Evolutionary conservation across 1,140 invertebrate genomes (phyloP).

Genomic region (Macrosteles quadrilineatus): DNA sequence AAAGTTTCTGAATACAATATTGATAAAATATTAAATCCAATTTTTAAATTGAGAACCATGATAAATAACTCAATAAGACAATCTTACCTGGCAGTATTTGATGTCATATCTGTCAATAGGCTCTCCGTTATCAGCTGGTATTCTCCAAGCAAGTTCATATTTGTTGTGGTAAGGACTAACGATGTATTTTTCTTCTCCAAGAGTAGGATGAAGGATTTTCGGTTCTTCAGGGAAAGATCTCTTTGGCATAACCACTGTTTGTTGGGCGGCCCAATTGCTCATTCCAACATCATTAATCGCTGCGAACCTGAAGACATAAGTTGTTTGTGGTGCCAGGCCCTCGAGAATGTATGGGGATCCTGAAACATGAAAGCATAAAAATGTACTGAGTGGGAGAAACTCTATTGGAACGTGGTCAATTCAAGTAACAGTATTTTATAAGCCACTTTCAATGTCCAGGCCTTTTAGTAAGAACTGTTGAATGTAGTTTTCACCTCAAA

Average conservation of each 20-base stretch:
- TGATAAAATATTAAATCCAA: too few relatives aligned
- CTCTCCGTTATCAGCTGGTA: constrained; percentile 85
- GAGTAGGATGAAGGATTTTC: constrained; percentile 51
- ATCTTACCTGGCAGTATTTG: constrained; percentile 74
- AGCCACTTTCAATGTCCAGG: too few relatives aligned
- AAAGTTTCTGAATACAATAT: too few relatives aligned
- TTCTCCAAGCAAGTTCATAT: constrained; percentile 78
- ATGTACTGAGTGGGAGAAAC: too few relatives aligned
- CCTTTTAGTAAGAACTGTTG: too few relatives aligned
- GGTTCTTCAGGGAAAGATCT: constrained; percentile 59
- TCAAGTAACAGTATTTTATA: too few relatives aligned
- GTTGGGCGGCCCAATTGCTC: constrained; percentile 66
- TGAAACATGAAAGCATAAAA: constrained; percentile 40
- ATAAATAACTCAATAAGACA: too few relatives aligned
- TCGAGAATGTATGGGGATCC: constrained; percentile 76
- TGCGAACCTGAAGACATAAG: constrained; percentile 82
- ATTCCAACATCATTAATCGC: constrained; percentile 81
- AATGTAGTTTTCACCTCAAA: too few relatives aligned
- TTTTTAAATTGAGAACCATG: too few relatives aligned
- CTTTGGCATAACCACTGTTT: constrained; percentile 58
- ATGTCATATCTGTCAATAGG: constrained; percentile 82
- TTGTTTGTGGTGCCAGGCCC: constrained; percentile 71
- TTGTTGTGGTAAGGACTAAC: constrained; percentile 67
- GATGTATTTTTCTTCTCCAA: constrained; percentile 42
- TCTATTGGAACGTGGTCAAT: too few relatives aligned